Base-by-base conservation (phyloP, 2,888 invertebrate genomes). In the Parascotia fuliginaria region DNA sequence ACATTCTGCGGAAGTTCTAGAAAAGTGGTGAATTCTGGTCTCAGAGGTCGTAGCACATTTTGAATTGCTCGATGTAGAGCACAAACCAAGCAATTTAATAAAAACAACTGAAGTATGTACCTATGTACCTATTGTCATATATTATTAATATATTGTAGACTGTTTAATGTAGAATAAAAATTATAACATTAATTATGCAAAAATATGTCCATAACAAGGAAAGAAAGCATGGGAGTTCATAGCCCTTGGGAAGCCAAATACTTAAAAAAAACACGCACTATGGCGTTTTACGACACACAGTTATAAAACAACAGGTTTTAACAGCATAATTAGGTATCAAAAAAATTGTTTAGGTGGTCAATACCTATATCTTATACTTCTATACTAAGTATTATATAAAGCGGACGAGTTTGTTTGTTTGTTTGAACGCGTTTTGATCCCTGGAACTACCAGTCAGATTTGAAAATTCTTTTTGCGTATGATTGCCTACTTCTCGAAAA, bases 221-320 rank as follows among this genome's bases (percentile, higher is more conserved):
- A 38, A 38, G 32, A 29, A 24, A 38, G 22, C 31, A 37, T 13
- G 37, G 13, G 31, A 7, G 15, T 3, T 16, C 9, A 24, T 5
- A 19, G 47, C 16, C 36, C 36, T 41, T 41, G 46, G 33, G 13
- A 22, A 29, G 36, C 29, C 3, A 29, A 4, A 29, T 37, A 16
- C 41, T 37, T 31, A 41, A 41, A 34, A 28, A 28, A 19, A 28
- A 40, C 46, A 28, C 46, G 28, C 33, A 13, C 27, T 16, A n/a
- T n/a, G 24, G 33, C 11, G 37, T 32, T 34, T 9, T 31, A 31
- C 6, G 7, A 28, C 24, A 37, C 12, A 22, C 14, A 38, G 14
- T 24, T 22, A 12, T 36, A 36, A 11, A 16, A 13, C 31, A 9
- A 31, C 12, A 7, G 4, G 31, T 13, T 14, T 31, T 12, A 1